Evolutionary conservation across 2,797 vertebrate species (phyloP), one percentile per base, ranked within the genome.

Genomic region (Petrocephalus schoutedeni): DNA sequence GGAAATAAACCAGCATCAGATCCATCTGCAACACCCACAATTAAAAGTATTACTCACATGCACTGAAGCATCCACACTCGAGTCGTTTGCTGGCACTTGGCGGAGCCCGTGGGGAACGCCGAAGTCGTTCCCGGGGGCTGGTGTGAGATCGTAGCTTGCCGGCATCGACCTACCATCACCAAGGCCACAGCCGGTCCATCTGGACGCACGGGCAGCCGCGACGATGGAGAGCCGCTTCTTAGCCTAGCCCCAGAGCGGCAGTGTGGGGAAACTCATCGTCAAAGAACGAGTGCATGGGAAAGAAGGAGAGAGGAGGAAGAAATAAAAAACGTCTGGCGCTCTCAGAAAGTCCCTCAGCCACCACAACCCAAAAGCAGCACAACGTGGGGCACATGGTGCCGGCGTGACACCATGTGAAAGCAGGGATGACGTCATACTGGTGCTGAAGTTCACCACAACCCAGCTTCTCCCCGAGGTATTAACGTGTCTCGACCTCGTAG

Each of bases 1-100:
- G 93, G 93, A 95, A 94, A 93, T 87, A 93, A 93, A 93, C 89
- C 92, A 89, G 90, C 92, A 92, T 91, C 90, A 86, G 92, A 93
- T 91, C 90, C 88, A 91, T 90, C 89, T 92, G 91, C 93, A 94
- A 94, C 95, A 94, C 94, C 95, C 95, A 93, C 93, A 94, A 95
- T 95, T 95, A 94, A 94, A 93, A 93, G 93, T 93, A 94, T 94
- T 94, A 94, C 93, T 95, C 94, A 94, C 92, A 94, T 91, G 90
- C 91, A 91, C 89, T 92, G 91, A 95, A 92, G 92, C 92, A 93
- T 94, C 93, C 92, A 92, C 89, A 91, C 89, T 93, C 36, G 85
- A 93, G 92, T 89, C 90, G 90, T 92, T 85, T 89, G 88, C 90
- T 94, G 93, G 92, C 93, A 92, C 90, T 89, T 91, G 89, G 89